Conservation (phyloP, 2,797 vertebrate species). For the Takifugu rubripes region DNA sequence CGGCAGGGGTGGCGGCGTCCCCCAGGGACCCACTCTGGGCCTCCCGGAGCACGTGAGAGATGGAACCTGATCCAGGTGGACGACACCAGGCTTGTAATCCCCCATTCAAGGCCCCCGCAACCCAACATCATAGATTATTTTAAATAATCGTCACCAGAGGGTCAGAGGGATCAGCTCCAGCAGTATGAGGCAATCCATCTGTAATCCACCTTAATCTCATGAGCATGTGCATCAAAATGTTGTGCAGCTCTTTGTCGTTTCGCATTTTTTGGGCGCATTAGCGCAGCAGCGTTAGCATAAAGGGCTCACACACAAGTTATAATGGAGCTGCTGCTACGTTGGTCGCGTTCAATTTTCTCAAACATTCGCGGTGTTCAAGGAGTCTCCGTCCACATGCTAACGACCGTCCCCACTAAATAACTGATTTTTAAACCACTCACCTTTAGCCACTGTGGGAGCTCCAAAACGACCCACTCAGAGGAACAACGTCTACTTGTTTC, state of each 20-base stretch:
- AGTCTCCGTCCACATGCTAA: no score
- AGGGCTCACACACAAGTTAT: no score
- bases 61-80: constrained; percentile 43
- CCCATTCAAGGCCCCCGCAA: constrained; percentile 20
- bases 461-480: no score
- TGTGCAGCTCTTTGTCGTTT: background rate
- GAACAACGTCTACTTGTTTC: no score
- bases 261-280: background rate
- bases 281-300: no score
- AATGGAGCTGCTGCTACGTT: no score
- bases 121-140: constrained; percentile 53
- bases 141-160: constrained; percentile 33
- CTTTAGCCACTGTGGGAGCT: no score
- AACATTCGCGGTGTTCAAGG: no score
- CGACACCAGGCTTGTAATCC: constrained; percentile 37
- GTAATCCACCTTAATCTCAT: constrained; percentile 12
- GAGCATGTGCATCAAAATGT: constrained; percentile 5
- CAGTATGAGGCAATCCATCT: background rate
- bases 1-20: constrained; percentile 35
- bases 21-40: constrained; percentile 24
- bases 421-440: no score
- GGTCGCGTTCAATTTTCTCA: no score
- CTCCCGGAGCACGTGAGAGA: constrained; percentile 40
- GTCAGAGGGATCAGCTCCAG: constrained; percentile 17
- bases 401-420: no score